These are phyloP conservation scores for Alethe castanea DNA, from an alignment of 2,113 vertebrate genomes.

Conservation along the genomic window DNA sequence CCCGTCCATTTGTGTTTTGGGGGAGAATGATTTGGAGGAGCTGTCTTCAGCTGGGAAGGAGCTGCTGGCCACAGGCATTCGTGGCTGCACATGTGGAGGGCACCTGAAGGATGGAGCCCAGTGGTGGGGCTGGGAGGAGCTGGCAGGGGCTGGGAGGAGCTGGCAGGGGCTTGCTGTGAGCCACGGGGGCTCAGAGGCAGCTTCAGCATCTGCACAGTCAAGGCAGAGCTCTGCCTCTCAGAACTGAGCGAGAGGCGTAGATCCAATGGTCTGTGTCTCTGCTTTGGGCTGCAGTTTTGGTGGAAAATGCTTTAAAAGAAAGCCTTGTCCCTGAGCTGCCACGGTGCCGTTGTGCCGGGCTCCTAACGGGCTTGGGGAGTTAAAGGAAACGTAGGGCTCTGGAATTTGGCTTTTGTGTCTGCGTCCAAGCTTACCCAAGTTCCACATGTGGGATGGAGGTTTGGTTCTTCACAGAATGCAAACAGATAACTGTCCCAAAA, in stretches of 20 bases:
- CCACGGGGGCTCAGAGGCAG: not conserved
- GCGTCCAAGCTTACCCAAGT: not conserved
- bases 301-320: not conserved
- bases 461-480: not conserved
- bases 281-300: not conserved
- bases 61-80: not conserved
- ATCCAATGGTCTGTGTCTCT: not conserved
- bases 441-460: not conserved
- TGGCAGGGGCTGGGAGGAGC: not conserved
- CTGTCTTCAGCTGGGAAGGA: slow-evolving; percentile 54
- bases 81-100: not conserved
- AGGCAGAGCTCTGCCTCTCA: not conserved
- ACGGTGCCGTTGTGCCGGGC: not conserved
- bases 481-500: not conserved
- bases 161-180: not conserved
- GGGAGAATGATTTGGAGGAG: slow-evolving; percentile 37
- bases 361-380: not conserved
- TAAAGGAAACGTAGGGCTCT: not conserved
- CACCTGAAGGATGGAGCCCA: not conserved
- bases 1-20: slow-evolving; percentile 48
- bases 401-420: not conserved
- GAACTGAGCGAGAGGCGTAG: not conserved
- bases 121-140: not conserved
- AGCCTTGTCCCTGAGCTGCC: not conserved
- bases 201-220: not conserved